A percentile compares a stretch with the other conserved stretches of the same genome.
Evolutionary conservation across 2,888 invertebrate species (phyloP).

Genomic region (Gnatocerus cornutus): DNA sequence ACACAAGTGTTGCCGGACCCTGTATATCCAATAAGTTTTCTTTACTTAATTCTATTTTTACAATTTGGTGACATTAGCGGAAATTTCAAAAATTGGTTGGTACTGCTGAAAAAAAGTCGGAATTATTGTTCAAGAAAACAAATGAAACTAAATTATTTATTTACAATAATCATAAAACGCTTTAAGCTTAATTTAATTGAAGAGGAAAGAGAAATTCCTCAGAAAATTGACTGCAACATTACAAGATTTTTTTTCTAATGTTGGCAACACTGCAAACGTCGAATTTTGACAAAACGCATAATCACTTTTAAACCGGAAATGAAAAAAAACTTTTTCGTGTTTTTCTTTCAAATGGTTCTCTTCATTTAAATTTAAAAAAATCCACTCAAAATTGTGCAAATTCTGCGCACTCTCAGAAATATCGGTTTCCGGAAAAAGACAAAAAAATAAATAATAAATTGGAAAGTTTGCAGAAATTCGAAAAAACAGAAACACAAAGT

Average conservation of each 20-base stretch:
- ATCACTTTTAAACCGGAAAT: too few relatives aligned
- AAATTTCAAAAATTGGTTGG: neutral
- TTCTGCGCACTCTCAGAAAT: too few relatives aligned
- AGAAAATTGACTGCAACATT: neutral
- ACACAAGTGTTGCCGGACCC: too few relatives aligned
- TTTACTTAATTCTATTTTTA: too few relatives aligned
- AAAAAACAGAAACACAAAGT: too few relatives aligned
- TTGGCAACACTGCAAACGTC: neutral
- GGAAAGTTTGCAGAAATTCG: too few relatives aligned
- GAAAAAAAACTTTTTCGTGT: neutral
- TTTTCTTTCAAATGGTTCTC: too few relatives aligned
- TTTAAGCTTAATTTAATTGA: neutral
- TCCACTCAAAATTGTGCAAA: too few relatives aligned
- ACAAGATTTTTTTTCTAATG: neutral
- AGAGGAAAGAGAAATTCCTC: neutral
- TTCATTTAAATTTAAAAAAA: too few relatives aligned
- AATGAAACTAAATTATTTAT: neutral
- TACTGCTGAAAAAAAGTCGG: neutral
- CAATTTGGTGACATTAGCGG: constrained; percentile 1
- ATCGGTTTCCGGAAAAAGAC: too few relatives aligned
- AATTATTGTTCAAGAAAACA: neutral
- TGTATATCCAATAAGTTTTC: too few relatives aligned
- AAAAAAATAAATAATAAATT: too few relatives aligned
- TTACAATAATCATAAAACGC: neutral
- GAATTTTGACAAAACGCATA: neutral